Conservation (phyloP, 2,113 vertebrate genomes). For the Istiophorus platypterus region DNA sequence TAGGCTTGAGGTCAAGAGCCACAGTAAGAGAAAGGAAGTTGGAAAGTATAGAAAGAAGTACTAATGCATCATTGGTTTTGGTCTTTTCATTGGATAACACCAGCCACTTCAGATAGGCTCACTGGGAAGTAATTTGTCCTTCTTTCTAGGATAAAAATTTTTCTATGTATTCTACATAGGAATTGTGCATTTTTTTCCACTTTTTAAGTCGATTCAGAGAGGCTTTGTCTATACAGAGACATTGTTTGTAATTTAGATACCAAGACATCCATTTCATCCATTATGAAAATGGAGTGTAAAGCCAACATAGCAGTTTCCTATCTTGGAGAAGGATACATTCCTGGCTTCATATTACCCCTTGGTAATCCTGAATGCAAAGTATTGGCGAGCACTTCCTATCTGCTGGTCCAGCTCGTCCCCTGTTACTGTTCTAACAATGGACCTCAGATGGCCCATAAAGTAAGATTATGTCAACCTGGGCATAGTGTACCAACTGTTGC, state of each 20-base stretch:
- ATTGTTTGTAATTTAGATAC: constrained; percentile 45
- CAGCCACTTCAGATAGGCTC: background rate
- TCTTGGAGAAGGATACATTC: constrained; percentile 63
- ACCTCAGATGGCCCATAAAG: constrained; percentile 74
- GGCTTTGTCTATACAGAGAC: constrained; percentile 27
- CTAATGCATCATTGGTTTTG: no score
- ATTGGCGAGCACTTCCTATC: constrained; percentile 69
- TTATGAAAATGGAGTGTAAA: constrained; percentile 36
- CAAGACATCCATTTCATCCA: constrained; percentile 52
- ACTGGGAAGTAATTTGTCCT: background rate
- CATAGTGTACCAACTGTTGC: constrained; percentile 74
- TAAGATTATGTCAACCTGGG: constrained; percentile 66
- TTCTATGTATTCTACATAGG: background rate
- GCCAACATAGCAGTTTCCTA: constrained; percentile 21
- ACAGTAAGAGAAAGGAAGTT: background rate
- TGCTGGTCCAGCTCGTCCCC: constrained; percentile 66
- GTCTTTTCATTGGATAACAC: no score
- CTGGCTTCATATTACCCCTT: constrained; percentile 49
- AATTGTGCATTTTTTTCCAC: background rate
- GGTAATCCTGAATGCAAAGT: constrained; percentile 60
- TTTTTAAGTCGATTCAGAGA: constrained; percentile 30
- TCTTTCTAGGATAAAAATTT: background rate
- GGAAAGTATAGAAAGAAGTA: no score
- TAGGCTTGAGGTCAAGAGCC: no score
- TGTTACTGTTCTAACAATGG: constrained; percentile 79